Percentiles rank a stretch among this genome's conserved stretches.
phyloP scores from a whole-genome alignment of 2,113 vertebrate species.

The Chloropsis cyanopogon region DNA sequence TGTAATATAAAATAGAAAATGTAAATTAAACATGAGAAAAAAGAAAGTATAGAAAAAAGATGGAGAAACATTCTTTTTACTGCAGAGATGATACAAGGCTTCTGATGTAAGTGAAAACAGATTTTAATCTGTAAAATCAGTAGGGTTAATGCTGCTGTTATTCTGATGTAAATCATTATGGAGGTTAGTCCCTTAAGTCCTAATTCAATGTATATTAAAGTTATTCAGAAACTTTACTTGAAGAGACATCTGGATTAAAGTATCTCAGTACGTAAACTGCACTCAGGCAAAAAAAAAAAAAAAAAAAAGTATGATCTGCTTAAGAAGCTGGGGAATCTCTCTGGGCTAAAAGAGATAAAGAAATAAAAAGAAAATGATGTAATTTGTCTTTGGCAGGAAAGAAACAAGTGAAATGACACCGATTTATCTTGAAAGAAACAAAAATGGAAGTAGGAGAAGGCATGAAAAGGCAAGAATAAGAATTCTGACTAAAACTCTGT shows the following conservation, averaged over 20 bases:
- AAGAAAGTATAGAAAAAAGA: background rate
- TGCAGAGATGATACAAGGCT: background rate
- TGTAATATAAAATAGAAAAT: background rate
- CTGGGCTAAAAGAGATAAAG: background rate
- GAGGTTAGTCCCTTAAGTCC: background rate
- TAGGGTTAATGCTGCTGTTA: background rate
- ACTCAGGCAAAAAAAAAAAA: background rate
- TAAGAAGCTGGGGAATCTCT: background rate
- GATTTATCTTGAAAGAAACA: slow-evolving; percentile 17
- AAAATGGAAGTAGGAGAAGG: background rate
- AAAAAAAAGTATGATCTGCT: background rate
- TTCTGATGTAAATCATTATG: background rate
- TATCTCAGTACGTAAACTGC: background rate
- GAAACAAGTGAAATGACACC: slow-evolving; percentile 10
- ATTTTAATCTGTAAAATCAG: background rate
- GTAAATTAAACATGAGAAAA: background rate
- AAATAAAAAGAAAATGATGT: background rate
- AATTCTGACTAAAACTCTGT: background rate
- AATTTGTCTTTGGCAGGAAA: slow-evolving; percentile 14
- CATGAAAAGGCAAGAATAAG: background rate
- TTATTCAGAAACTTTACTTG: background rate
- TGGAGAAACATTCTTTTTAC: background rate
- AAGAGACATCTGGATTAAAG: background rate
- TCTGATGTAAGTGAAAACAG: background rate
- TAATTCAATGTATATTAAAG: background rate